Evolutionary conservation across 1,140 invertebrate species (phyloP).

Genomic region (Drosophila willistoni): DNA sequence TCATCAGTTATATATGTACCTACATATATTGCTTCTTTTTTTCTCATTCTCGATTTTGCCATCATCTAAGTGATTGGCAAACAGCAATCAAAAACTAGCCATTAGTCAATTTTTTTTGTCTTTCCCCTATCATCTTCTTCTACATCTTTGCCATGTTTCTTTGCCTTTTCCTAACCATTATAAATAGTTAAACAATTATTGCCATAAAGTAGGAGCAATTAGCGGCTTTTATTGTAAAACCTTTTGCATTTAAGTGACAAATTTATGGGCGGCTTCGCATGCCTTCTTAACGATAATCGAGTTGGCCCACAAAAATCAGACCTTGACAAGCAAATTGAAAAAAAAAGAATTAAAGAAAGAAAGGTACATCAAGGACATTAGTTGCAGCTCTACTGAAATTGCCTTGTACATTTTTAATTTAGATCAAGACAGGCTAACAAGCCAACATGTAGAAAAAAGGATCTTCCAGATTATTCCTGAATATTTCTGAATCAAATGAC

Average conservation of each 20-base stretch:
- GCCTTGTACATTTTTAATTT: too few species aligned
- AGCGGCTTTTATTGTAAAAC: slow-evolving; percentile 65
- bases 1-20: slow-evolving; percentile 45
- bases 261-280: slow-evolving; percentile 23
- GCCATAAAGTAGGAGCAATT: slow-evolving; percentile 58
- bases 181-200: slow-evolving; percentile 64
- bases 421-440: too few species aligned
- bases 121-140: slow-evolving; percentile 25
- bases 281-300: slow-evolving; percentile 59
- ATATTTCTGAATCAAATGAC: too few species aligned
- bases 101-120: slow-evolving; percentile 21
- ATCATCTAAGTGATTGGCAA: slow-evolving; percentile 68
- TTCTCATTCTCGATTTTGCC: slow-evolving; percentile 25
- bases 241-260: slow-evolving; percentile 61
- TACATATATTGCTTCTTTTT: not conserved
- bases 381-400: too few species aligned
- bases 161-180: slow-evolving; percentile 31
- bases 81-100: slow-evolving; percentile 57
- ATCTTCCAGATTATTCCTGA: too few species aligned
- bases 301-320: slow-evolving; percentile 21
- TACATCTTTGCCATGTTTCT: not conserved
- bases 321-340: slow-evolving; percentile 1
- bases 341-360: not conserved
- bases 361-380: not conserved
- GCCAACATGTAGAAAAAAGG: too few species aligned